Conservation (phyloP, 2,113 vertebrate genomes). For the Halichoeres trimaculatus region DNA sequence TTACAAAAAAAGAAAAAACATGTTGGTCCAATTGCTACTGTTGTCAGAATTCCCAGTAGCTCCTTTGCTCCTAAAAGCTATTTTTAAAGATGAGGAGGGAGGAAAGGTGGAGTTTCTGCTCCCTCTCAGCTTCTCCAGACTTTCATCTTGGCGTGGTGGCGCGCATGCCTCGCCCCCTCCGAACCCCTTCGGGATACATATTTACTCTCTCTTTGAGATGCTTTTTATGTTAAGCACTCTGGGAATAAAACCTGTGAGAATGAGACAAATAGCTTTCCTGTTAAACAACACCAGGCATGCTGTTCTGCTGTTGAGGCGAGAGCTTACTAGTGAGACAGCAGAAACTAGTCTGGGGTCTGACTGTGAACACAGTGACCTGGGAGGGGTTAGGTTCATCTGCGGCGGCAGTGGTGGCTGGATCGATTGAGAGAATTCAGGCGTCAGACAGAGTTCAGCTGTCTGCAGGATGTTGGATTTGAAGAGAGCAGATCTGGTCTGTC, state of each 20-base stretch:
- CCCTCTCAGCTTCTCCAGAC: constrained; percentile 34
- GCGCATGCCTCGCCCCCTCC: constrained; percentile 29
- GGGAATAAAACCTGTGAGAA: constrained; percentile 33
- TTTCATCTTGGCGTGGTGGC: constrained; percentile 54
- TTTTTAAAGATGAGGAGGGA: constrained; percentile 55
- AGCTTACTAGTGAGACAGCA: neutral
- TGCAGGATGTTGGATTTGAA: constrained; percentile 18
- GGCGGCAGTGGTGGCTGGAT: neutral
- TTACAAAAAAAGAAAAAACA: constrained; percentile 41
- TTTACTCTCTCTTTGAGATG: constrained; percentile 55
- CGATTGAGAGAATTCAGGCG: constrained; percentile 16
- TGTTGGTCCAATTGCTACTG: constrained; percentile 46
- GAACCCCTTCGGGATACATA: constrained; percentile 39
- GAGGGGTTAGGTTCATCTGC: constrained; percentile 13
- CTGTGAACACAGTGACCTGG: constrained; percentile 15
- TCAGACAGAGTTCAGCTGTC: constrained; percentile 29
- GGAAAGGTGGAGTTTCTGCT: constrained; percentile 32
- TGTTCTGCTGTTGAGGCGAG: neutral
- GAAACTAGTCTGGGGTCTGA: neutral
- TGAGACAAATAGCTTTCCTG: constrained; percentile 32
- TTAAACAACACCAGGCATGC: neutral
- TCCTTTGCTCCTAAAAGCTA: constrained; percentile 60
- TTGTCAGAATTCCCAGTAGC: constrained; percentile 52
- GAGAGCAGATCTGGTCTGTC: constrained; percentile 7
- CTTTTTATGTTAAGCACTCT: constrained; percentile 53